Evolutionary conservation across 2,888 invertebrate species (phyloP).

Genomic region (Spisula subtruncata): DNA sequence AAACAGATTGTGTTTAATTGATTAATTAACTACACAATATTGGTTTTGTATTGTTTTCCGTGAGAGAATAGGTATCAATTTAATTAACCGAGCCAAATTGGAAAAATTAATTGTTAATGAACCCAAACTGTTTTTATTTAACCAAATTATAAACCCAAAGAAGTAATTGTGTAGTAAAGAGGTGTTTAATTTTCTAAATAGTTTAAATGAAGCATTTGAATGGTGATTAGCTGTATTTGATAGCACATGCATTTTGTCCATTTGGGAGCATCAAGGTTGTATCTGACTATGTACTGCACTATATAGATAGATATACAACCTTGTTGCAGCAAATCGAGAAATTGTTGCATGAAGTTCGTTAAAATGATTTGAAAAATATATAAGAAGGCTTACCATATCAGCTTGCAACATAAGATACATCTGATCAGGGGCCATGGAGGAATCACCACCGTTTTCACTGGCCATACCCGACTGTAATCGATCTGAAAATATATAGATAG

Average conservation of each 20-base stretch:
- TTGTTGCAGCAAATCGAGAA: no score
- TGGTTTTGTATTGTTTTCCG: neutral
- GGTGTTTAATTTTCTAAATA: no score
- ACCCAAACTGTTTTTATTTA: neutral
- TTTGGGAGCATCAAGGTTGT: no score
- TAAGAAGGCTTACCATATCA: conserved; percentile 78
- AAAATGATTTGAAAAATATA: no score
- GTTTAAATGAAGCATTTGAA: no score
- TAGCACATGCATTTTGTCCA: no score
- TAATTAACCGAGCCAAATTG: neutral
- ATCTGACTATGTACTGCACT: no score
- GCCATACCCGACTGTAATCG: conserved; percentile 78
- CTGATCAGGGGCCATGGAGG: conserved; percentile 76
- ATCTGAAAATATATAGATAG: conserved; percentile 77
- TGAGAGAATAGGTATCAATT: neutral
- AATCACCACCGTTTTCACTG: conserved; percentile 70
- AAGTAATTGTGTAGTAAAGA: no score
- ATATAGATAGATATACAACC: no score
- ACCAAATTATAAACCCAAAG: neutral
- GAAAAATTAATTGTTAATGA: conserved; percentile 5
- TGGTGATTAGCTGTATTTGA: no score
- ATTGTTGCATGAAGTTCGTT: no score
- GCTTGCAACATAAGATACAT: conserved; percentile 80
- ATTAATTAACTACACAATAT: neutral
- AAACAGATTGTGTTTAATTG: conserved; percentile 35